Base-by-base conservation (phyloP, 2,888 invertebrate species). In the Ophioninae sp. region DNA sequence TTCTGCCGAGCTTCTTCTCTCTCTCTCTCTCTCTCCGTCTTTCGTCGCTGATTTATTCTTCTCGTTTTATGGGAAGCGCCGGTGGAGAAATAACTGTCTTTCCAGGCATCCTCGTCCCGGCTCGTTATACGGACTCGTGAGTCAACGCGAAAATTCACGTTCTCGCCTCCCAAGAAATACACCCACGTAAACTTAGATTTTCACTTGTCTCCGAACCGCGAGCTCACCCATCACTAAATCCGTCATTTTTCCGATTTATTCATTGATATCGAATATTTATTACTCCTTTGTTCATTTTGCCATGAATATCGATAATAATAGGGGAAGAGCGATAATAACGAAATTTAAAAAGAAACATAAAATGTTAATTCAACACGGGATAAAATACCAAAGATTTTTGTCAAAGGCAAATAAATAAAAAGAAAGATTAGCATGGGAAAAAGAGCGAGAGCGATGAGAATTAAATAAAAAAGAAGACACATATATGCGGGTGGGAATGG, bases 21-120 rank as follows among this genome's bases (percentile, higher is more conserved):
- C 57, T 20, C 62, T 61, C 69, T 13, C 44, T 50, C 20, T 44
- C 41, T 39, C 72, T n/a, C 13, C 39, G 44, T 37, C 76, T 59
- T 61, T 39, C 61, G 39, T 41, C 70, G 72, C 67, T 82, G 81
- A 82, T 82, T 82, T 82, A 77, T 82, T 78, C 68, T 20, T 82
- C 77, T 44, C 61, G 65, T 67, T 81, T 72, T 77, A 67, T 65
- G 81, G 41, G 72, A 77, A 81, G 37, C 67, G 68, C 76, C 72
- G 59, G 81, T 61, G 67, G 73, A 62, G 81, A 78, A 77, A 82
- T 73, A 70, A 65, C 67, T 30, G 62, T 10, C 69, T 41, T 50
- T 56, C 21, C 3, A 41, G 59, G 61, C 41, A 37, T 57, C 30
- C n/a, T 56, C 17, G 41, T 44, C 10, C 57, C 57, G 21, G 21